A percentile compares a stretch with the other conserved stretches of the same genome.
phyloP scores from a whole-genome alignment of 1,140 invertebrate species.

The Scaptomyza montana region DNA sequence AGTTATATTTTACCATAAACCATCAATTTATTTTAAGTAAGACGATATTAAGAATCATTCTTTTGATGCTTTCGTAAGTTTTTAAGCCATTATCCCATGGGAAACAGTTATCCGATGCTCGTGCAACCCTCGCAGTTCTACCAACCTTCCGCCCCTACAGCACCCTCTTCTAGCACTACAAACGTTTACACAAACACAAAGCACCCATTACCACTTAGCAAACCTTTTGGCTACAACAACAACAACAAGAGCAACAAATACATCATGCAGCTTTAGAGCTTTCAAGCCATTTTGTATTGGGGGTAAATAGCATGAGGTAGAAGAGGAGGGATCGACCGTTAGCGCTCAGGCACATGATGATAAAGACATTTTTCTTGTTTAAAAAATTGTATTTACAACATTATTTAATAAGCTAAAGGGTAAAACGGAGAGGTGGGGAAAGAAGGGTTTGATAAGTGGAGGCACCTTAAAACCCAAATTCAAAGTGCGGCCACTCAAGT shows the following conservation, averaged over 20 bases:
- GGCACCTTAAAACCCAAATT: constrained; percentile 45
- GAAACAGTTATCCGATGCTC: background rate
- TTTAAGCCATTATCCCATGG: constrained; percentile 2
- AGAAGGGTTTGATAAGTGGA: constrained; percentile 2
- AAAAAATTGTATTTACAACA: constrained; percentile 76
- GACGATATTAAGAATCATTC: background rate
- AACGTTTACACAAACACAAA: constrained; percentile 13
- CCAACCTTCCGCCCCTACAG: background rate
- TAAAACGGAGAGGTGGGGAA: background rate
- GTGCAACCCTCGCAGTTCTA: constrained; percentile 31
- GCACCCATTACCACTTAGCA: constrained; percentile 70
- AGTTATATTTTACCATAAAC: no score
- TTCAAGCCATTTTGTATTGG: constrained; percentile 43
- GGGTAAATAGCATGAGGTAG: background rate
- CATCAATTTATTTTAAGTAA: no score
- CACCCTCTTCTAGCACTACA: background rate
- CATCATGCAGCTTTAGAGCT: constrained; percentile 20
- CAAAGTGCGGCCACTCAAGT: constrained; percentile 68
- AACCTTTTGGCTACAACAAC: constrained; percentile 51
- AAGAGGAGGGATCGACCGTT: background rate
- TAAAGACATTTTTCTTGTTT: constrained; percentile 68
- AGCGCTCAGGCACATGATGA: constrained; percentile 54
- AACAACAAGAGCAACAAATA: constrained; percentile 6
- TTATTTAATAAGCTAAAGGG: constrained; percentile 49
- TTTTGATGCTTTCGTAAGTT: constrained; percentile 2